Evolutionary conservation across 35 echinoderm and acorn worm genomes (phyloP).

Genomic region (Apostichopus japonicus): DNA sequence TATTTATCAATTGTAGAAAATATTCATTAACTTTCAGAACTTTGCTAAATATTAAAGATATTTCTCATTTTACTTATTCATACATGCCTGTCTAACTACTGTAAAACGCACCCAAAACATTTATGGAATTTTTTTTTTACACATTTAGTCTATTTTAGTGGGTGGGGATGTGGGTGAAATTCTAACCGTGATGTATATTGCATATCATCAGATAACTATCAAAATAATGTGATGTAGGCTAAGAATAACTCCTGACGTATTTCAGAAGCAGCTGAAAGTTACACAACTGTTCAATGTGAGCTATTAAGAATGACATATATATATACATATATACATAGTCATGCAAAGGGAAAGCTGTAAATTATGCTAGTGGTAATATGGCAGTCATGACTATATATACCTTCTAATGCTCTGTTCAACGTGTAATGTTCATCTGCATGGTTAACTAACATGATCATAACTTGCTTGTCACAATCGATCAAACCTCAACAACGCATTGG

Average conservation of each 20-base stretch:
- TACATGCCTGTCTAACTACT: too few species aligned
- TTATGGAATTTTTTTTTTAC: too few species aligned
- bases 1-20: too few species aligned
- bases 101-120: too few species aligned
- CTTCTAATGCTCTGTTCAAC: not conserved
- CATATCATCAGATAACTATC: too few species aligned
- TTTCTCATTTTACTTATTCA: too few species aligned
- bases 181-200: too few species aligned
- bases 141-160: too few species aligned
- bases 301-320: slow-evolving; percentile 1
- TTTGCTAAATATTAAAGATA: too few species aligned
- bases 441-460: not conserved
- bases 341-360: not conserved
- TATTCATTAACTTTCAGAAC: too few species aligned
- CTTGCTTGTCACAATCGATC: not conserved
- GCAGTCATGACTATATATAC: not conserved
- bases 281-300: not conserved
- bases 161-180: too few species aligned
- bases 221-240: not conserved
- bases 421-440: not conserved
- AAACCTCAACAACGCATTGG: not conserved
- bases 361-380: not conserved
- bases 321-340: not conserved
- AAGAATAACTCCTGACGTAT: not conserved
- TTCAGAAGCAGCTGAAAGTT: not conserved